phyloP scores from a whole-genome alignment of 64 coral and sea anemone genomes.

The Exaiptasia diaphana region DNA sequence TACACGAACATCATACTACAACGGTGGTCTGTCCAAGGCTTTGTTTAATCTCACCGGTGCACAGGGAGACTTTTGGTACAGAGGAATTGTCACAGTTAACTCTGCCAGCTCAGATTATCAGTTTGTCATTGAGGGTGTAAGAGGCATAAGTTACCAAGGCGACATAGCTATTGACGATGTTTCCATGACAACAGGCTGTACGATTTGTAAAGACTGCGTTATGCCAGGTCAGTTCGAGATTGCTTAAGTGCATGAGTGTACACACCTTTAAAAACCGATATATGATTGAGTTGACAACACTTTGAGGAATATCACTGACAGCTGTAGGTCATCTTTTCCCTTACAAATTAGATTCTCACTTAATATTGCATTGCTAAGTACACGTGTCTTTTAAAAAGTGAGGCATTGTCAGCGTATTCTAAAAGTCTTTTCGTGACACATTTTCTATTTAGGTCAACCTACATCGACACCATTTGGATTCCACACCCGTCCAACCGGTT shows the following conservation, averaged over 20 bases:
- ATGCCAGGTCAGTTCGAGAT: constrained; percentile 54
- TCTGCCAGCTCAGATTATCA: constrained; percentile 64
- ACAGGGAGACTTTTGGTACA: constrained; percentile 92
- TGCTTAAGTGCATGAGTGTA: neutral
- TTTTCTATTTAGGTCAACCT: constrained; percentile 59
- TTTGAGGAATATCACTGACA: no score
- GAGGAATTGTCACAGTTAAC: constrained; percentile 42
- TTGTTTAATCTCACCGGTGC: constrained; percentile 79
- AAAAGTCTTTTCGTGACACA: no score
- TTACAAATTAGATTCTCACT: no score
- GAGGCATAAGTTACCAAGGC: constrained; percentile 77
- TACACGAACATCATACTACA: neutral
- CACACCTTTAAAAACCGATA: neutral
- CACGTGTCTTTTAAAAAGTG: no score
- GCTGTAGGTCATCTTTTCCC: no score
- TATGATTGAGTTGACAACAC: no score
- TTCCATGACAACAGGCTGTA: constrained; percentile 74
- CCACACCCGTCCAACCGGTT: constrained; percentile 81
- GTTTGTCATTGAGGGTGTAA: constrained; percentile 88
- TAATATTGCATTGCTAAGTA: no score
- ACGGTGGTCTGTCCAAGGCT: constrained; percentile 52
- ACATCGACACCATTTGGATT: constrained; percentile 90
- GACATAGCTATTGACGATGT: constrained; percentile 94
- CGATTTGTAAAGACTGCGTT: constrained; percentile 67
- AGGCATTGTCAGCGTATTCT: no score